Percentiles rank a stretch among this genome's conserved stretches.
Evolutionary conservation across 1,140 invertebrate species (phyloP).

Genomic region (Trachymyrmex septentrionalis): DNA sequence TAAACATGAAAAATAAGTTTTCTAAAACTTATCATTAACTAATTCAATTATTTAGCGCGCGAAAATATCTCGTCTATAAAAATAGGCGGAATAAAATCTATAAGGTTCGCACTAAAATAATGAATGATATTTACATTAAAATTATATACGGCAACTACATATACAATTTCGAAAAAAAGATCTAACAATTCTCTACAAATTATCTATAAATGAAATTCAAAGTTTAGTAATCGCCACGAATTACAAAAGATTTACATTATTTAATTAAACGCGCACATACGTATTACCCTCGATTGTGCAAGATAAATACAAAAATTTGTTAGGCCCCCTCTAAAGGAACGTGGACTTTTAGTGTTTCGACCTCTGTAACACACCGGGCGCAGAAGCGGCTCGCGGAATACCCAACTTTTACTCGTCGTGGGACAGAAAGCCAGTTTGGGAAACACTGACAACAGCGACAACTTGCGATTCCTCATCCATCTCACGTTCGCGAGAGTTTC

Average conservation of each 20-base stretch:
- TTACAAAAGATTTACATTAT: not conserved
- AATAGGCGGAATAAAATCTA: not conserved
- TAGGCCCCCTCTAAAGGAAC: not conserved
- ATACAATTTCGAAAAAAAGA: not conserved
- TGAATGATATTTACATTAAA: not conserved
- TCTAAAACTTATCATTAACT: not conserved
- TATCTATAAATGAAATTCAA: not conserved
- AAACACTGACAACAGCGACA: conserved; percentile 38
- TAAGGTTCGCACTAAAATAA: not conserved
- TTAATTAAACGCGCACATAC: not conserved
- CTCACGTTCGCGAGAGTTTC: conserved; percentile 62
- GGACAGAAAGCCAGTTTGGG: conserved; percentile 37
- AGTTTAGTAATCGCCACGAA: not conserved
- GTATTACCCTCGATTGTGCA: too few species aligned
- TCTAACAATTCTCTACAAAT: not conserved
- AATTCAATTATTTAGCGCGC: not conserved
- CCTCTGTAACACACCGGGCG: not conserved
- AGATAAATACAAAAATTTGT: not conserved
- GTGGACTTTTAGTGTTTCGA: not conserved
- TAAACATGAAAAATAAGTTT: not conserved
- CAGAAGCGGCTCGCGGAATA: not conserved
- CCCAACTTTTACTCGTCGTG: conserved; percentile 40
- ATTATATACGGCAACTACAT: not conserved
- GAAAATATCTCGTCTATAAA: not conserved
- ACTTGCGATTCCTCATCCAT: conserved; percentile 56